Evolutionary conservation across 2,113 vertebrate genomes (phyloP), one percentile per base, ranked within the genome.

Genomic region (Microcebus murinus): DNA sequence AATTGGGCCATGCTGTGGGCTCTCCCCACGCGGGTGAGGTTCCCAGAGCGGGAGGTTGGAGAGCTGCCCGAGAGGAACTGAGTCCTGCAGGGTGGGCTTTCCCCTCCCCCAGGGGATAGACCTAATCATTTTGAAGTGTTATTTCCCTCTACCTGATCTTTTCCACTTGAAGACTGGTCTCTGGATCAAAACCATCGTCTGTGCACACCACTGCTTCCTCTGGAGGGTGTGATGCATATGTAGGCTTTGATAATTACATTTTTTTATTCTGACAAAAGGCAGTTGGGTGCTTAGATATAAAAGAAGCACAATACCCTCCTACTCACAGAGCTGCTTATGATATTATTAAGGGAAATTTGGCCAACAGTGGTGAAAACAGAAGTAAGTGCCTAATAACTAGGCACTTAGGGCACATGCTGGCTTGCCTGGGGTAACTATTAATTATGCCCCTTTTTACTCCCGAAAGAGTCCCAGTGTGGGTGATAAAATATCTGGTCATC

Each of bases 291-390:
- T 90, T 95, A 98, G 98, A 96, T 98, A 76, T 39, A 97, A 98
- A 93, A 98, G 98, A 93, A 98, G 31, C 13, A 57, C 98, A 87
- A 50, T 95, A 6, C 91, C 97, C 93, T 45, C 79, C 98, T 89
- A 98, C 97, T 96, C 98, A 98, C 17, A 98, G 94, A 0, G 97
- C 99, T 36, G 98, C 98, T 42, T 98, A 98, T 2, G 98, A 98
- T 86, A 98, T 98, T 95, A 98, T 99, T 96, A 98, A 98, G 94
- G 86, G 93, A 94, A 98, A 98, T 21, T 65, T 98, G 34, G 82
- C 70, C 63, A 52, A 80, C 12, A 96, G 93, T 6, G 95, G 96
- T 89, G 96, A 98, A 81, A 96, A 95, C 68, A 86, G 23, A 73
- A 98, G 98, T 98, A 98, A 96, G 97, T 97, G 12, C 68, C 76